phyloP scores from a whole-genome alignment of 2,888 invertebrate species.

The Thereva nobilitata region DNA sequence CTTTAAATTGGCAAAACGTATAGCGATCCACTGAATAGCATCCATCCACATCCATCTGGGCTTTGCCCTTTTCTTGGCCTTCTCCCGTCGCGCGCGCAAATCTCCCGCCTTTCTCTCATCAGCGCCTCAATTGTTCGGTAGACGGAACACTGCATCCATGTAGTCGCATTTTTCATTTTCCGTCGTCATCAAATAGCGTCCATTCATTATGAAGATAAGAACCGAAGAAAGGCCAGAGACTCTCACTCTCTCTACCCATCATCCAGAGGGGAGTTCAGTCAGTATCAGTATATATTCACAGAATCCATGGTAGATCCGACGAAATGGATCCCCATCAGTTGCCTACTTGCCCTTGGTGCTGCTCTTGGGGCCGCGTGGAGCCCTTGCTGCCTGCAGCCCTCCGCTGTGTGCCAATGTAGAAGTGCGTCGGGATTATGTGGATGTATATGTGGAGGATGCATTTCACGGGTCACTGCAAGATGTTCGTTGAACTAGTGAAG shows the following conservation, averaged over 20 bases:
- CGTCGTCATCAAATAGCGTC: slow-evolving; percentile 29
- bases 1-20: no score
- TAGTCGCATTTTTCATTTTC: slow-evolving; percentile 30
- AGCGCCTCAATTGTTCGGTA: slow-evolving; percentile 22
- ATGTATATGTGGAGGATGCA: slow-evolving; percentile 14
- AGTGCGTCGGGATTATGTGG: slow-evolving; percentile 6
- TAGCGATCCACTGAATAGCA: no score
- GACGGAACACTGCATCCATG: slow-evolving; percentile 14
- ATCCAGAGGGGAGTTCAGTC: no score
- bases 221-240: slow-evolving; percentile 15
- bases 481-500: slow-evolving; percentile 25
- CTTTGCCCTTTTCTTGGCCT: no score
- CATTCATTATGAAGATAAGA: slow-evolving; percentile 32
- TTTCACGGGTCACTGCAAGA: slow-evolving; percentile 25
- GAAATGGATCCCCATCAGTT: no score
- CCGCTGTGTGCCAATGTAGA: slow-evolving; percentile 1
- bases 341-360: no score
- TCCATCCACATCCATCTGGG: no score
- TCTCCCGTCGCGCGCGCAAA: background rate
- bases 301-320: no score
- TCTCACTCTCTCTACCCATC: no score
- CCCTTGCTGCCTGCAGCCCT: background rate
- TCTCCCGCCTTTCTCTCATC: slow-evolving; percentile 10
- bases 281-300: no score
- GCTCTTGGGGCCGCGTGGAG: no score